Evolutionary conservation across 1,140 invertebrate species (phyloP).

Genomic region (Linepithema humile): DNA sequence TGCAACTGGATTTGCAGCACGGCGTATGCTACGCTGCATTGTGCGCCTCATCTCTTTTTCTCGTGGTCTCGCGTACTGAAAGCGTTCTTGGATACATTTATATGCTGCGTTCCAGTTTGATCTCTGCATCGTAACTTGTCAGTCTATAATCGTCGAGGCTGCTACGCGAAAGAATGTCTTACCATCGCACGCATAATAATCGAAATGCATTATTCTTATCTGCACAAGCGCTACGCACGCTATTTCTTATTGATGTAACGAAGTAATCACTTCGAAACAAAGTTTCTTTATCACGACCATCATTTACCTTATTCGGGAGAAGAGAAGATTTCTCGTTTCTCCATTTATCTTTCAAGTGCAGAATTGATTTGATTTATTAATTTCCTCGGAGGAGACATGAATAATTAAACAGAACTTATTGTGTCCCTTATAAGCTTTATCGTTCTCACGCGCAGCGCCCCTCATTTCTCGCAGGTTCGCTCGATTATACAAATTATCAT

Average conservation of each 20-base stretch:
- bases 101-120: background rate
- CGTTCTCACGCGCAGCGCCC: background rate
- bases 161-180: background rate
- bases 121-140: slow-evolving; percentile 2
- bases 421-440: background rate
- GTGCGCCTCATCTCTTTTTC: slow-evolving; percentile 19
- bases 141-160: background rate
- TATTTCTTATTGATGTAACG: background rate
- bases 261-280: background rate
- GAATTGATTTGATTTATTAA: no score
- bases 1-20: slow-evolving; percentile 40
- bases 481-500: background rate
- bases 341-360: background rate
- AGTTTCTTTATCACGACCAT: background rate
- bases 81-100: background rate
- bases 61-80: slow-evolving; percentile 6
- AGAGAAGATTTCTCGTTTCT: background rate
- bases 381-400: no score
- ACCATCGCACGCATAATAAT: background rate
- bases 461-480: background rate
- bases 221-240: background rate
- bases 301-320: no score
- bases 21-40: slow-evolving; percentile 1
- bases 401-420: background rate
- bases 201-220: background rate